Base-by-base conservation (phyloP, 37 sponge, comb jelly and placozoan genomes). In the Beroe ovata region DNA sequence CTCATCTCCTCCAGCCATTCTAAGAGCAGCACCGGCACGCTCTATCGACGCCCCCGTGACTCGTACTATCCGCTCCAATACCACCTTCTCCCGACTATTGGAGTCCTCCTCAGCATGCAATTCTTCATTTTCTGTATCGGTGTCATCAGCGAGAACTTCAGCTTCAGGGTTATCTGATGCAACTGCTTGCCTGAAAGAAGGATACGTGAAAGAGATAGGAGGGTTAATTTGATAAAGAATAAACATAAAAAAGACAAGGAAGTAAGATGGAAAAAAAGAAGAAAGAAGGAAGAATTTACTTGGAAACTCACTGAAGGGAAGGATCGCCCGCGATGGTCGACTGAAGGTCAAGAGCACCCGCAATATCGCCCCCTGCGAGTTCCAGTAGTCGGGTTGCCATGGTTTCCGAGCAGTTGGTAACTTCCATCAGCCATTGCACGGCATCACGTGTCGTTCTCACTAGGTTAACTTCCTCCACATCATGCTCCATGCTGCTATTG, bases 381-480 rank as follows among this genome's bases (percentile, higher is more conserved):
- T 22, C 1, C 0, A 77, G 84, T 19, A 35, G 54, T n/a, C 35
- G 39, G 54, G 4, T 2, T 6, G 84, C 84, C 39, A 28, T 20
- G 4, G 3, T 25, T n/a, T 6, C 84, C 8, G 54, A 26, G 28
- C 84, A 77, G 8, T 54, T 54, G 3, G 54, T 25, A 23, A 77
- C 33, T 16, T 39, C 54, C 28, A 77, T 26, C 84, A 77, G 23
- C 84, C 84, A 77, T 19, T 3, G 6, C 23, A 77, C 54, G 18
- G 42, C 54, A 19, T 77, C 84, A 23, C 21, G 54, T n/a, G 21
- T 25, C 1, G 47, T 77, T 11, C 54, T 14, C 6, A 77, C 84
- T 23, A 77, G 84, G 28, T 77, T 77, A 11, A 41, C 84, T 42
- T 77, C 84, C 38, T 77, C 84, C n/a, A 77, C 6, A 16, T 77